Conservation (phyloP, 2,888 invertebrate genomes). For the Catocala fraxini region DNA sequence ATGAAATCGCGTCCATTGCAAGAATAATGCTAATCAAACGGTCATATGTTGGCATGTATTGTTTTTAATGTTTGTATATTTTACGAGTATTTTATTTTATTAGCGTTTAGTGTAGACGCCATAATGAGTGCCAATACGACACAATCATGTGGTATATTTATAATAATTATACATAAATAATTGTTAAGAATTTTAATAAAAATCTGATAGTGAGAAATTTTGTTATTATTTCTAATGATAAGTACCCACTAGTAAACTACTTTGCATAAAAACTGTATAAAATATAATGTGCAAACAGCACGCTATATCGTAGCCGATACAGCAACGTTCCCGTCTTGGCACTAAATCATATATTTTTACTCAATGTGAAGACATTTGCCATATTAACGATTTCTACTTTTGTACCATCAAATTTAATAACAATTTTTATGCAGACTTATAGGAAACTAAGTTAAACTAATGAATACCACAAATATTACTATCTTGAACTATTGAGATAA, state of each 20-base stretch:
- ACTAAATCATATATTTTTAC: neutral
- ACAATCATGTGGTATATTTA: slow-evolving; percentile 75
- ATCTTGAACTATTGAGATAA: slow-evolving; percentile 11
- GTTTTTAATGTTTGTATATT: slow-evolving; percentile 55
- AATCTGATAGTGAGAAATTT: slow-evolving; percentile 69
- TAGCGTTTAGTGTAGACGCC: slow-evolving; percentile 62
- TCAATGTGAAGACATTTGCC: neutral
- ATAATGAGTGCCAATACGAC: slow-evolving; percentile 78
- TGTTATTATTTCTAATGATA: slow-evolving; percentile 54
- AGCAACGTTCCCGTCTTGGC: too few relatives aligned
- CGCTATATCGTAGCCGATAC: neutral
- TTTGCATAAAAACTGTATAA: slow-evolving; percentile 46
- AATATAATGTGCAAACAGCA: neutral
- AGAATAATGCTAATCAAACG: slow-evolving; percentile 45
- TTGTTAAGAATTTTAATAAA: slow-evolving; percentile 82
- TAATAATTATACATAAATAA: slow-evolving; percentile 76
- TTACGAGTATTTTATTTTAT: slow-evolving; percentile 53
- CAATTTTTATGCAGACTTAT: slow-evolving; percentile 46
- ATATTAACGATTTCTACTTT: neutral
- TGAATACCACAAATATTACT: slow-evolving; percentile 37
- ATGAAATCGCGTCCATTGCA: slow-evolving; percentile 56
- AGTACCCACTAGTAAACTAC: slow-evolving; percentile 30
- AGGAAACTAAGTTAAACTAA: slow-evolving; percentile 20
- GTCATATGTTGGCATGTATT: slow-evolving; percentile 54
- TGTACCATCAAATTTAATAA: neutral